Evolutionary conservation across 2,797 vertebrate genomes (phyloP), one percentile per base, ranked within the genome.

Genomic region (Alca torda): DNA sequence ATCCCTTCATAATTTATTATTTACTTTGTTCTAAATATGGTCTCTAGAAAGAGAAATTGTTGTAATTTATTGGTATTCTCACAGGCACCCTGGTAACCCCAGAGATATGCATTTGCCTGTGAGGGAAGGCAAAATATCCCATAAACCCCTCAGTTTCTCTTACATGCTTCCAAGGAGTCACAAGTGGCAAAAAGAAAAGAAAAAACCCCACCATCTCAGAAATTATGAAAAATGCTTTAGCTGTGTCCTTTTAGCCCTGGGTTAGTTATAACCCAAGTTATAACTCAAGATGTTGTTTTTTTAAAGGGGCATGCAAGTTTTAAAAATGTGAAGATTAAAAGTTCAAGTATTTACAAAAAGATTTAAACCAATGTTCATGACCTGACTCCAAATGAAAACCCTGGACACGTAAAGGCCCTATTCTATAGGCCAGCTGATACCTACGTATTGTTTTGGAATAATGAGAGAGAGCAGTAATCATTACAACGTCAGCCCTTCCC

Each of bases 401-500:
- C 41, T 64, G 65, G 51, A 50, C 25, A 30, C 0, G 4, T 37
- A 35, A n/a, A 45, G 14, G 31, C 19, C 20, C 28, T 65, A 65
- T 59, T 78, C 51, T 53, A 9, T 14, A 51, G 37, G 51, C 11
- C 43, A 78, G 24, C 5, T 78, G 31, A 43, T 78, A 65, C 30
- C 20, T 72, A n/a, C 1, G 1, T 37, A 48, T 64, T 59, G 82
- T 77, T 91, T 81, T 11, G 19, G 82, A 85, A 87, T 73, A 87
- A 89, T 91, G 73, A 96, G 73, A 69, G 43, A 84, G 61, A 93
- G 68, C 70, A 91, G 65, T 39, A 95, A 89, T 95, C 75, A 91
- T 93, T 97, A 85, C n/a, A 67, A 6, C 75, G 43, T 82, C 74
- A 95, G 45, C 60, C 61, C n/a, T 97, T 80, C 61, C 33, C 16